Evolutionary conservation across 2,113 vertebrate genomes (phyloP).

Genomic region (Carlito syrichta): DNA sequence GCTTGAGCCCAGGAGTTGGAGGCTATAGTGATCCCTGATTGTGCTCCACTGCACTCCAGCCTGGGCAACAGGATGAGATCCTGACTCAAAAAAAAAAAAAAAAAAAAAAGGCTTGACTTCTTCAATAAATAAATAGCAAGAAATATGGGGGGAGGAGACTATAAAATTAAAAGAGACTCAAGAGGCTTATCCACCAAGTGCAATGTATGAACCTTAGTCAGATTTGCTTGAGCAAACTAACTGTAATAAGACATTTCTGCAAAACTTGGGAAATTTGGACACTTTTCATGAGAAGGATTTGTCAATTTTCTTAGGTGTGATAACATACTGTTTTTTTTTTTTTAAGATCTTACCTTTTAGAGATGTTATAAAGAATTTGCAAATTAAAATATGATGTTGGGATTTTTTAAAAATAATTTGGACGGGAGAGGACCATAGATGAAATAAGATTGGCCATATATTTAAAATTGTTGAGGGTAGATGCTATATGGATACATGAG

Average conservation of each 20-base stretch:
- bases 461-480: conserved; percentile 10
- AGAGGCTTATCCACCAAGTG: not conserved
- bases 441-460: not conserved
- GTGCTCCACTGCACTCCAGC: not conserved
- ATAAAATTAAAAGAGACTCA: not conserved
- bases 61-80: not conserved
- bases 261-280: not conserved
- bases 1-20: not conserved
- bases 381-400: not conserved
- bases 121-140: conserved; percentile 18
- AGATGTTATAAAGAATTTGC: not conserved
- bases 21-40: not conserved
- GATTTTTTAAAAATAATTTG: conserved; percentile 49
- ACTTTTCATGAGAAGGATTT: conserved; percentile 24
- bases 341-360: conserved; percentile 8
- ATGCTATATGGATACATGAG: not conserved
- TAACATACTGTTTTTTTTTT: not conserved
- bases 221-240: conserved; percentile 12
- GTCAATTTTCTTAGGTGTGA: not conserved
- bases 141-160: not conserved
- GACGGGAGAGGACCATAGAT: not conserved
- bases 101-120: not conserved
- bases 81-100: not conserved
- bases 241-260: conserved; percentile 13
- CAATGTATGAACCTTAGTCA: not conserved